Percentiles rank a stretch among this genome's conserved stretches.
Conservation (phyloP, 2,888 invertebrate genomes). For the Lissocephala sabroskyi region DNA sequence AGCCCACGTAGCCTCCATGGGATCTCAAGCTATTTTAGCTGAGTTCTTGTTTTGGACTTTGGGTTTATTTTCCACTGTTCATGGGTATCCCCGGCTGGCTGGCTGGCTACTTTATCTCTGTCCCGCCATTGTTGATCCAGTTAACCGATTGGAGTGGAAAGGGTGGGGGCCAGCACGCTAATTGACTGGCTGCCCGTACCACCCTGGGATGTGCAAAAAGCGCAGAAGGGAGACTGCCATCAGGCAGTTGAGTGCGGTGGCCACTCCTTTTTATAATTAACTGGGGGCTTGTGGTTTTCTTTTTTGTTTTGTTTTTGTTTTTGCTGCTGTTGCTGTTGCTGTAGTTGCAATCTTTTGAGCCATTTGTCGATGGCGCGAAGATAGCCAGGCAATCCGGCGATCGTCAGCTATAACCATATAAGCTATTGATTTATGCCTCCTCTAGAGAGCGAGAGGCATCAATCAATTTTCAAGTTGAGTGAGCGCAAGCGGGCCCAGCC, state of each 20-base stretch:
- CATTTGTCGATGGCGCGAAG: conserved; percentile 10
- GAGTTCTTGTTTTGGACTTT: no score
- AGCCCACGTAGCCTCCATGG: no score
- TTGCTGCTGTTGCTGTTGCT: not conserved
- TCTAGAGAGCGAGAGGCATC: conserved; percentile 25
- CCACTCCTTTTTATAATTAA: no score
- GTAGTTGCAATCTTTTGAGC: not conserved
- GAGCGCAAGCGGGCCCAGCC: conserved; percentile 22
- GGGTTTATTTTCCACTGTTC: no score
- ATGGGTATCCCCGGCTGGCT: not conserved
- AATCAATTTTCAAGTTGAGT: conserved; percentile 46
- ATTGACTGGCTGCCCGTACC: not conserved
- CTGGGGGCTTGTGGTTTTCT: no score
- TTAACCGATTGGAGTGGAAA: no score
- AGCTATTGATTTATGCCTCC: conserved; percentile 42
- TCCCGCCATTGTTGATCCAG: no score
- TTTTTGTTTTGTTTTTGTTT: no score
- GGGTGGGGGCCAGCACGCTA: not conserved
- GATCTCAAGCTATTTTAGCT: no score
- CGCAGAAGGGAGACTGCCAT: not conserved
- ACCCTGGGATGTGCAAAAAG: no score
- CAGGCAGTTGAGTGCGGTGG: not conserved
- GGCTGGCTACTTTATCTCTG: not conserved
- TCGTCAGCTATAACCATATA: conserved; percentile 6
- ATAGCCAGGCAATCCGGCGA: not conserved